Conservation (phyloP, 2,888 invertebrate genomes). For the Drosophila kokeensis region DNA sequence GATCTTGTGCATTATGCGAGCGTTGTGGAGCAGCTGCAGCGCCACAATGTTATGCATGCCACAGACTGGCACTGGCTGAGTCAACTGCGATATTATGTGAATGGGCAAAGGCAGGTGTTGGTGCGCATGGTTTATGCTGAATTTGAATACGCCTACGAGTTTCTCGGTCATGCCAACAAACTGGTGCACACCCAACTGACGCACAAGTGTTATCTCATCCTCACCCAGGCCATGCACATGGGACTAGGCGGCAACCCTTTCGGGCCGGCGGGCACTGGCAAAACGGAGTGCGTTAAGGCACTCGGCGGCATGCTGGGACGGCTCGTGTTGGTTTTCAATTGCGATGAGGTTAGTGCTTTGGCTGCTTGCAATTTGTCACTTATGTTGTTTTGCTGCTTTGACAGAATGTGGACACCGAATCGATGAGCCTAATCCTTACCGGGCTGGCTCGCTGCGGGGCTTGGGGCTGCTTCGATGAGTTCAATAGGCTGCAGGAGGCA, state of each 20-base stretch:
- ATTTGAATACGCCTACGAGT: constrained; percentile 98
- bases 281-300: constrained; percentile 99
- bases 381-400: constrained; percentile 50
- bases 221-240: constrained; percentile 98
- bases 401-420: constrained; percentile 96
- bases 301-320: constrained; percentile 95
- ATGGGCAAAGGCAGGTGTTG: constrained; percentile 63
- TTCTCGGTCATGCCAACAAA: constrained; percentile 97
- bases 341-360: constrained; percentile 91
- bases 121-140: constrained; percentile 96
- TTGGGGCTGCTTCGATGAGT: constrained; percentile 99
- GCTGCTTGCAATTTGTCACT: constrained; percentile 57
- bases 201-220: constrained; percentile 98
- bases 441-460: constrained; percentile 97
- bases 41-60: constrained; percentile 88
- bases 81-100: constrained; percentile 93
- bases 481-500: constrained; percentile 97
- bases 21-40: constrained; percentile 91
- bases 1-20: constrained; percentile 96
- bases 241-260: constrained; percentile 99
- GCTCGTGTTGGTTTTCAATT: constrained; percentile 97
- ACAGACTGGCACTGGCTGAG: constrained; percentile 98
- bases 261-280: constrained; percentile 99
- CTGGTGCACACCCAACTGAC: constrained; percentile 98
- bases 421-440: constrained; percentile 97